A percentile compares a stretch with the other conserved stretches of the same genome.
Conservation (phyloP, 1,140 invertebrate genomes). For the Zelostemma sp. region DNA sequence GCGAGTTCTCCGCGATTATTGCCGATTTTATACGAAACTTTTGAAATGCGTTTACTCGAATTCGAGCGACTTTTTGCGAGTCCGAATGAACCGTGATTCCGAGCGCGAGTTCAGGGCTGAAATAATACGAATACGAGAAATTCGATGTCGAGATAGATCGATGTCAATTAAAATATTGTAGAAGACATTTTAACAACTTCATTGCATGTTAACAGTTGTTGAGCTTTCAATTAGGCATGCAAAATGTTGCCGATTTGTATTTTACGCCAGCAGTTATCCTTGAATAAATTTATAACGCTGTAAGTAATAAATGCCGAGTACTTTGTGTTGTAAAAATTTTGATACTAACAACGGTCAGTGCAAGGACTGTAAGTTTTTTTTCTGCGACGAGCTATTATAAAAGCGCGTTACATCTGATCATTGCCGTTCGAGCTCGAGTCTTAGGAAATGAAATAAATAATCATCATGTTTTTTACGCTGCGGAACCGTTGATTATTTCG, state of each 20-base stretch:
- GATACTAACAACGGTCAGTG: neutral
- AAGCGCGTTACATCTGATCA: neutral
- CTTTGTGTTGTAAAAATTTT: neutral
- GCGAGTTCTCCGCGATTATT: too few species aligned
- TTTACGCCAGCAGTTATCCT: slow-evolving; percentile 36
- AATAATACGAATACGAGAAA: too few species aligned
- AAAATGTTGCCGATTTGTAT: slow-evolving; percentile 33
- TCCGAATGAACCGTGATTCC: neutral
- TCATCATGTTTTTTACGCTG: neutral
- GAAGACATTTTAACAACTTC: slow-evolving; percentile 11
- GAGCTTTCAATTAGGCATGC: slow-evolving; percentile 36
- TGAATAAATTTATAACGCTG: slow-evolving; percentile 35
- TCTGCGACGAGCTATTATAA: neutral
- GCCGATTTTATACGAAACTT: too few species aligned
- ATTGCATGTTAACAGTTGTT: slow-evolving; percentile 36
- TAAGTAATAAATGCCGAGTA: slow-evolving; percentile 35
- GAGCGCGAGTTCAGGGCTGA: too few species aligned
- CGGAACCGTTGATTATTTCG: neutral
- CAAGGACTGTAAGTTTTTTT: slow-evolving; percentile 2
- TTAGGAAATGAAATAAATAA: neutral
- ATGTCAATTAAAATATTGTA: slow-evolving; percentile 16
- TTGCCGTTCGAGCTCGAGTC: neutral
- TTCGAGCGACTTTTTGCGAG: neutral
- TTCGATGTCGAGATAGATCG: neutral
- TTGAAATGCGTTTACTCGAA: too few species aligned